Evolutionary conservation across 1,140 invertebrate genomes (phyloP).

Genomic region (Apis cerana): DNA sequence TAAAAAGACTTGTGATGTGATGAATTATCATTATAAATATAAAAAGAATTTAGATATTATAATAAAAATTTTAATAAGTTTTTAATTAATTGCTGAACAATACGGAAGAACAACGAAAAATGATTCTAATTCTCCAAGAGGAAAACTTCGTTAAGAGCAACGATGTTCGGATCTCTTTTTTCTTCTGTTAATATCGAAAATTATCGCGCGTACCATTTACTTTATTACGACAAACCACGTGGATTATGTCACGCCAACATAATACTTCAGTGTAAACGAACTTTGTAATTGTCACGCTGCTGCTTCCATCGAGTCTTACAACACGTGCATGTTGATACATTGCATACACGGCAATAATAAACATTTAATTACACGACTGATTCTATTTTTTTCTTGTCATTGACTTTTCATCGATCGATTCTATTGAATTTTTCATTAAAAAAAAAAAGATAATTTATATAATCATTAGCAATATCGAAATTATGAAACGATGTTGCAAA

Average conservation of each 20-base stretch:
- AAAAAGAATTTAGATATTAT: no score
- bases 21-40: no score
- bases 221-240: conserved; percentile 56
- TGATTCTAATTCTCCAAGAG: not conserved
- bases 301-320: conserved; percentile 43
- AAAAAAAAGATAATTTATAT: not conserved
- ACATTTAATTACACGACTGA: conserved; percentile 63
- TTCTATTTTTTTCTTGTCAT: not conserved
- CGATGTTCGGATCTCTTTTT: not conserved
- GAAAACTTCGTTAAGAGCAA: not conserved
- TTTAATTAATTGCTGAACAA: no score
- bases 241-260: conserved; percentile 68
- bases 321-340: conserved; percentile 28
- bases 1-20: no score
- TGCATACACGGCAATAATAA: conserved; percentile 66
- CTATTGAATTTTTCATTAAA: not conserved
- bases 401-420: not conserved
- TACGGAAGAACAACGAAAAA: no score
- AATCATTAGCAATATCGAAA: not conserved
- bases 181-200: not conserved
- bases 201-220: conserved; percentile 12
- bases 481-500: no score
- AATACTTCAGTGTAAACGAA: conserved; percentile 59
- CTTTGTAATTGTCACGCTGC: conserved; percentile 64
- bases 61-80: no score